Evolutionary conservation across 2,888 invertebrate genomes (phyloP), one percentile per base, ranked within the genome.

Genomic region (Hydropsyche betteni): DNA sequence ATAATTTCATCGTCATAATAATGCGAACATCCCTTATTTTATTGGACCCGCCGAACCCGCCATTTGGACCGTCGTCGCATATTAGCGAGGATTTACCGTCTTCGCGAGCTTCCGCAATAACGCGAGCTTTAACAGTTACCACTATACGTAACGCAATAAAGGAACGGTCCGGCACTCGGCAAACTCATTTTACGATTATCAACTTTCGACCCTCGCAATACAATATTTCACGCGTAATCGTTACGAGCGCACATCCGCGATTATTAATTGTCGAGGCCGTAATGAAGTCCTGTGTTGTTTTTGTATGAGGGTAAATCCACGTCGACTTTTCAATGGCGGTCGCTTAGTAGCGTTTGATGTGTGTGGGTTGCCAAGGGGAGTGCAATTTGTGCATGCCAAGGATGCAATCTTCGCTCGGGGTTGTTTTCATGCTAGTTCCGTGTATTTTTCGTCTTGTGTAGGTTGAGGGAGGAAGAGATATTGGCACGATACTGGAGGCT

Each of bases 401-500:
- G 6, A 12, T 34, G 16, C 51, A 10, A 33, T 10, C 12, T 38
- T 50, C 16, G 50, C 33, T 16, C 33, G 6, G 44, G 44, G 44
- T 44, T 10, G 36, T 70, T 52, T 70, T 70, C 14, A 5, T 0
- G 10, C 55, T 52, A 51, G 34, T 24, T 52, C 34, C 70, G 16
- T 10, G 7, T 44, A 44, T 44, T 44, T 44, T 44, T 44, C 44
- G 44, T 2, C 44, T 44, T 10, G 10, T 44, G 44, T 8, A 44
- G 44, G 10, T 44, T 10, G 44, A 44, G 44, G 44, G 10, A 8
- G 44, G 64, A 36, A 61, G 64, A 76, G 72, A 76, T 73, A 73
- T 76, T 64, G 68, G 73, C 34, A 44, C 58, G 72, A 76, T 76
- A 76, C 73, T 55, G 64, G 64, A 68, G 53, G 72, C 73, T 36